Evolutionary conservation across 2,888 invertebrate species (phyloP), one percentile per base, ranked within the genome.

Genomic region (Deilephila porcellus): DNA sequence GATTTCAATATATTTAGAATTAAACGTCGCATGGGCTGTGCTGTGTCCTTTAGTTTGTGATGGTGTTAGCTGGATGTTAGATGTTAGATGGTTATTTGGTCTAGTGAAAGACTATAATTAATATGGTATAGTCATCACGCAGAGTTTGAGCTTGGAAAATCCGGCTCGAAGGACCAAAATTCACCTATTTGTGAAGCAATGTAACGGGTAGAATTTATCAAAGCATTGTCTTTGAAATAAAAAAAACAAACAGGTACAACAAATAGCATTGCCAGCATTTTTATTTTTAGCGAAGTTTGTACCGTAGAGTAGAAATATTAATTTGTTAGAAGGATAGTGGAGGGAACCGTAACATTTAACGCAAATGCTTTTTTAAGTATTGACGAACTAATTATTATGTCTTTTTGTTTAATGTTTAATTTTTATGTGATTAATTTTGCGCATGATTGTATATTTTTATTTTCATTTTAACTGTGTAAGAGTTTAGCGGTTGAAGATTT

Each of bases 1-100:
- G 93, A 86, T 71, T 75, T 37, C 4, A 20, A 14, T 25, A 67
- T 64, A 64, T n/a, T 59, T 67, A 56, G 29, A 20, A n/a, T 45
- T 67, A 25, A 25, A 52, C 45, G 45, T 67, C 45, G 67, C 67
- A 67, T 67, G 67, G 17, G 25, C 20, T 67, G 67, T 14, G 25
- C 20, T 67, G 56, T 11, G 29, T 4, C 37, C 19, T 34, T 25
- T 25, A 52, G 45, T 52, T 67, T 20, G 45, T 25, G 4, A 1
- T 25, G 67, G 52, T 67, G 17, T 52, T 67, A 67, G 25, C 0
- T 45, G n/a, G 34, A 25, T 67, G 5, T 45, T 52, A 25, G 11
- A 17, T 4, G 6, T 1, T 64, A 64, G 64, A 64, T 19, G 34
- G n/a, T 8, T n/a, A n/a, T n/a, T 19, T 67, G 52, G 7, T 67